Evolutionary conservation across 2,113 vertebrate species (phyloP), one percentile per base, ranked within the genome.

Genomic region (Candoia aspera): DNA sequence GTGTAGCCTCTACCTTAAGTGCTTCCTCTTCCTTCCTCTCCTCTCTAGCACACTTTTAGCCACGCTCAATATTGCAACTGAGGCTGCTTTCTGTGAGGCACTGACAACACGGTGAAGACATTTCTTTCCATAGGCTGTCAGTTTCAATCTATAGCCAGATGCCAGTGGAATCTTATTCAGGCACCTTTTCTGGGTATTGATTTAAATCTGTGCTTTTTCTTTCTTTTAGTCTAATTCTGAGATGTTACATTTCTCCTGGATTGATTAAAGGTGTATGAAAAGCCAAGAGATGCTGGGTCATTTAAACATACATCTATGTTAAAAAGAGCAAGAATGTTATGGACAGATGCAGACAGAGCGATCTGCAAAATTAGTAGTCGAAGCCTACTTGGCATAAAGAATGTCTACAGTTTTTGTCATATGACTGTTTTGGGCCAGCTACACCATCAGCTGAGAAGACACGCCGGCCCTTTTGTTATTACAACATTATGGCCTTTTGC

Each of bases 121-220:
- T 92, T 93, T 93, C 88, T 95, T 96, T 96, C 68, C 88, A 92
- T 88, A 42, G 91, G 57, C 33, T 87, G 57, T 58, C 12, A 73
- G 17, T 55, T 73, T 57, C 10, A 33, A 91, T 89, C 94, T 79
- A 91, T 93, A 94, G 92, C 87, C 91, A 89, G 90, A n/a, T 11
- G 2, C 88, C 87, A 88, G 42, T 87, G 57, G 91, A 94, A 90
- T 94, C 89, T 95, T 91, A 88, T 54, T 89, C 54, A 90, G n/a
- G 9, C 62, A 95, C 92, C 42, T 23, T 95, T 93, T 90, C 93
- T 94, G 92, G 94, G 89, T 94, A 49, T 94, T 0, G 87, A 49
- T 89, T 90, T 88, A 93, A 88, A 19, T 94, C 90, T 55, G 33
- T 93, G 87, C 91, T 90, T 94, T 95, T 95, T 92, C 94, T 92